phyloP scores from a whole-genome alignment of 2,888 invertebrate species.

The Peribatodes rhomboidaria region DNA sequence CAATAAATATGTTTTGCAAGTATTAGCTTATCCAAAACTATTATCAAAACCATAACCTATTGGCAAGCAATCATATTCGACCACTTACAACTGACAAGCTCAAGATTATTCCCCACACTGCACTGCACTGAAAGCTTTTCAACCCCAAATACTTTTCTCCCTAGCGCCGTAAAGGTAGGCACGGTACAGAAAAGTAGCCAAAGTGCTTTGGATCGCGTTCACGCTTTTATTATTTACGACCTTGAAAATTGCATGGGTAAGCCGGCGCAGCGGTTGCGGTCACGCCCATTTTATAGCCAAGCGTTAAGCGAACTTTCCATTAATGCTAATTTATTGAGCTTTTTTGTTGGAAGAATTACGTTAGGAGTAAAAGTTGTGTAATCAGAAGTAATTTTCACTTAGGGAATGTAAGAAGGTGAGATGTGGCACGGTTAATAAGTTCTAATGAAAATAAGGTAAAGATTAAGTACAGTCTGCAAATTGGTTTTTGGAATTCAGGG shows the following conservation, averaged over 20 bases:
- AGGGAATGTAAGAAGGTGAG: not conserved
- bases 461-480: no score
- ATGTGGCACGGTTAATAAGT: no score
- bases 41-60: no score
- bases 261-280: conserved; percentile 82
- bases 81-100: no score
- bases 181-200: conserved; percentile 68
- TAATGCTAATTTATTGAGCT: conserved; percentile 67
- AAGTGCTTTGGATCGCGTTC: conserved; percentile 83
- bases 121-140: not conserved
- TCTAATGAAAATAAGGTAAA: no score
- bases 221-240: conserved; percentile 85
- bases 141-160: not conserved
- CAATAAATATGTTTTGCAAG: no score
- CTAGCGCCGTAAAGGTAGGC: conserved; percentile 11
- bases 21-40: no score
- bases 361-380: conserved; percentile 27
- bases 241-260: conserved; percentile 85
- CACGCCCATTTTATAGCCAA: conserved; percentile 81
- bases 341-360: conserved; percentile 68
- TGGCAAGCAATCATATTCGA: no score
- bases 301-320: conserved; percentile 77
- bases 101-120: no score
- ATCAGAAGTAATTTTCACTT: not conserved
- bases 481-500: no score